Evolutionary conservation across 2,113 vertebrate species (phyloP).

Genomic region (Tachycineta bicolor): DNA sequence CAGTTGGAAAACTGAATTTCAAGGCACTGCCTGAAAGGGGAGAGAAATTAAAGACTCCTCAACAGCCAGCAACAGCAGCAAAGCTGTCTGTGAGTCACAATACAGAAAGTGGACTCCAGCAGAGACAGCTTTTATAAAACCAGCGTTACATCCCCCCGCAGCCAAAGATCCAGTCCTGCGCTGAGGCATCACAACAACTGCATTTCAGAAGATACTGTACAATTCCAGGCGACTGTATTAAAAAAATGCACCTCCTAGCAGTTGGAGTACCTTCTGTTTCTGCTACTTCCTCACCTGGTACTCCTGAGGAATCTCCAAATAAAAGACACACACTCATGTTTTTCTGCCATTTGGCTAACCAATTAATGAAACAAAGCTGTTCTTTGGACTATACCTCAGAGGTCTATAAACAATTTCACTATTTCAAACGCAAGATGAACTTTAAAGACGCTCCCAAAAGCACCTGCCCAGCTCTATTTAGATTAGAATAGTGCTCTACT

Average conservation of each 20-base stretch:
- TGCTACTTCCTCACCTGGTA: background rate
- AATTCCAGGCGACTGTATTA: background rate
- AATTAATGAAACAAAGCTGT: background rate
- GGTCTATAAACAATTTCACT: background rate
- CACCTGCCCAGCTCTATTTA: background rate
- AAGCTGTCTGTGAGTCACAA: too few species aligned
- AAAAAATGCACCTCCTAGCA: background rate
- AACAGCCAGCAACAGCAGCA: background rate
- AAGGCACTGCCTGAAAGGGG: background rate
- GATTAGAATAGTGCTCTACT: background rate
- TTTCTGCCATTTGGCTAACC: background rate
- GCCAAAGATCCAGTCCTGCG: background rate
- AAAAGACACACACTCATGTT: accelerated
- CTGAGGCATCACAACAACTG: background rate
- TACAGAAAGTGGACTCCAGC: background rate
- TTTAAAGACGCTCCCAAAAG: background rate
- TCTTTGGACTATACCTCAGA: background rate
- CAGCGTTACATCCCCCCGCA: accelerated
- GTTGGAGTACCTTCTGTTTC: background rate
- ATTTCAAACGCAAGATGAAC: background rate
- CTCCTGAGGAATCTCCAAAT: background rate
- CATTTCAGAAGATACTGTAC: background rate
- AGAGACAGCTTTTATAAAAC: background rate
- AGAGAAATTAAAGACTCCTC: background rate
- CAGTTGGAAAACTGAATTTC: background rate